Base-by-base conservation (phyloP, 2,888 invertebrate species). In the Lepidocyrtinus sp. region DNA sequence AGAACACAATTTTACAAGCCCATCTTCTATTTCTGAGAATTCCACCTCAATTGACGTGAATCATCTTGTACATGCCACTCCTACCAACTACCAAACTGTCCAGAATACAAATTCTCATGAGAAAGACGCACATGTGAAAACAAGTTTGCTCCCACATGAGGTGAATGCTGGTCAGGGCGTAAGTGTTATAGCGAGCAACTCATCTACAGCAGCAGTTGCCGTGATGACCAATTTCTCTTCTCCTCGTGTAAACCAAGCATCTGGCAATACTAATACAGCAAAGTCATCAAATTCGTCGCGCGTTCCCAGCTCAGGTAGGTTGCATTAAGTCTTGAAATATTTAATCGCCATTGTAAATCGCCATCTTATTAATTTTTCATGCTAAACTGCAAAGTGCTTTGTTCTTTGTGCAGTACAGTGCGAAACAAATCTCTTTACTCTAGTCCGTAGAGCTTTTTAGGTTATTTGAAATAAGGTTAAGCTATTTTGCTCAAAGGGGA, bases 51-150 rank as follows among this genome's bases (percentile, higher is more conserved):
- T 3, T 12, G 70, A 71, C 64, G 65, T 24, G 65, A 71, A 22
- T 36, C 36, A 36, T 36, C 36, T 5, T 36, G 65, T 61, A 64
- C 70, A 59, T 19, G 62, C 55, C 65, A 67, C 61, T 55, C 45
- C 75, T 69, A 50, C 73, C 17, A 73, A 61, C 27, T 65, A 64
- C 46, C 55, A 67, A 61, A 76, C 68, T 81, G 84, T 69, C 75
- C 76, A 69, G 84, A 84, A 82, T 84, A 82, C 81, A 81, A 84
- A 84, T 82, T 78, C 82, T 62, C 82, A 68, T 82, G 84, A 79
- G 84, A 84, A 84, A 72, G 73, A 77, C 45, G 71, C 83, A 84
- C 72, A 73, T 84, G 83, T 68, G 36, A 36, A 7, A 36, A 12
- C 5, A 12, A 36, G 12, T 12, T 36, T 36, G 64, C n/a, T 64